Conservation (phyloP, 2,888 invertebrate species). For the Harpagoxenus sublaevis region DNA sequence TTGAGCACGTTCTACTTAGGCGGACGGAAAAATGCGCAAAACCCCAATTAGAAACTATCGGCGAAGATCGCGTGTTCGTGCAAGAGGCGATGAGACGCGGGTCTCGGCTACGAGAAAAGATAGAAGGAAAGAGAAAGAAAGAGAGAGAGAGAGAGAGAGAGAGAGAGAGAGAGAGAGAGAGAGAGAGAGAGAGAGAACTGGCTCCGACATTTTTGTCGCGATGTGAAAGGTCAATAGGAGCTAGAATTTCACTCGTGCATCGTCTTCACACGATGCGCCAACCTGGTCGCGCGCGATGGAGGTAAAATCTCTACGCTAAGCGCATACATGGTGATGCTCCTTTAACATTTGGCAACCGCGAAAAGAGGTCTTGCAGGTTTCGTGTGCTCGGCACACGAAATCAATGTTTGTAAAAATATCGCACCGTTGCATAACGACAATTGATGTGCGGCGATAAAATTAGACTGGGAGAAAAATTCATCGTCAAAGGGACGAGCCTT, state of each 20-base stretch:
- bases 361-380: slow-evolving; percentile 2
- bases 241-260: slow-evolving; percentile 84
- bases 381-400: neutral
- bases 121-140: slow-evolving; percentile 60
- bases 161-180: no score
- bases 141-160: slow-evolving; percentile 63
- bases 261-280: slow-evolving; percentile 79
- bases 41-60: slow-evolving; percentile 75
- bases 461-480: neutral
- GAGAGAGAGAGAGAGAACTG: slow-evolving; percentile 74
- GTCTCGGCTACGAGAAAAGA: slow-evolving; percentile 41
- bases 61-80: slow-evolving; percentile 76
- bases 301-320: slow-evolving; percentile 57
- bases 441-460: neutral
- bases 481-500: neutral
- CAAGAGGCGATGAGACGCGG: slow-evolving; percentile 69
- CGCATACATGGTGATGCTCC: slow-evolving; percentile 7
- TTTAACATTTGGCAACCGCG: slow-evolving; percentile 31
- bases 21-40: slow-evolving; percentile 55
- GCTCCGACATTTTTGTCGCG: slow-evolving; percentile 80
- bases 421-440: neutral
- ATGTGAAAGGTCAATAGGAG: slow-evolving; percentile 84
- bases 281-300: slow-evolving; percentile 72
- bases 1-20: slow-evolving; percentile 70
- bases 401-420: neutral